Conservation (phyloP, 1,140 invertebrate species). For the Hyles euphorbiae region DNA sequence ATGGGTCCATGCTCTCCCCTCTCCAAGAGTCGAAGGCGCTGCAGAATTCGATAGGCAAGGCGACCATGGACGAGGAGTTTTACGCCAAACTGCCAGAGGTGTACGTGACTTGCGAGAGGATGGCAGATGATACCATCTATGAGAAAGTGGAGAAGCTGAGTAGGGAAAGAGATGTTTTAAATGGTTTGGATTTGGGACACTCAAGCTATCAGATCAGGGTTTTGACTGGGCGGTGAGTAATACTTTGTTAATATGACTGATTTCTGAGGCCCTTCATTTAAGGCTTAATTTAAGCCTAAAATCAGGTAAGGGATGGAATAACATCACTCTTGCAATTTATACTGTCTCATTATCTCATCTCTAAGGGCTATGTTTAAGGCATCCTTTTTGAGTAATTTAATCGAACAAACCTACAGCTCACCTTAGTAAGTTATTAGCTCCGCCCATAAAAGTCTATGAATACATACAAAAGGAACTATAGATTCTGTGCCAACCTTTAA, state of each 20-base stretch:
- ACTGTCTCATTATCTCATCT: too few species aligned
- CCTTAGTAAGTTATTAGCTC: too few species aligned
- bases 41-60: conserved; percentile 48
- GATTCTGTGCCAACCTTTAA: too few species aligned
- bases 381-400: too few species aligned
- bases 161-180: conserved; percentile 39
- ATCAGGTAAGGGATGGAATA: too few species aligned
- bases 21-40: conserved; percentile 54
- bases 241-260: neutral
- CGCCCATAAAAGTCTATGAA: too few species aligned
- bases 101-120: conserved; percentile 57
- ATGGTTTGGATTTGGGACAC: conserved; percentile 46
- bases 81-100: conserved; percentile 62
- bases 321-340: too few species aligned
- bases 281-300: too few species aligned
- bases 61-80: conserved; percentile 59
- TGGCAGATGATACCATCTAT: conserved; percentile 32
- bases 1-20: conserved; percentile 72
- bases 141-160: conserved; percentile 47
- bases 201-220: conserved; percentile 61
- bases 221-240: conserved; percentile 52
- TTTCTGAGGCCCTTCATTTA: too few species aligned
- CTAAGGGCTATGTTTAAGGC: too few species aligned
- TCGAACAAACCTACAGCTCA: too few species aligned
- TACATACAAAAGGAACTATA: too few species aligned